Evolutionary conservation across 2,113 vertebrate species (phyloP), one percentile per base, ranked within the genome.

Genomic region (Zapus hudsonius): DNA sequence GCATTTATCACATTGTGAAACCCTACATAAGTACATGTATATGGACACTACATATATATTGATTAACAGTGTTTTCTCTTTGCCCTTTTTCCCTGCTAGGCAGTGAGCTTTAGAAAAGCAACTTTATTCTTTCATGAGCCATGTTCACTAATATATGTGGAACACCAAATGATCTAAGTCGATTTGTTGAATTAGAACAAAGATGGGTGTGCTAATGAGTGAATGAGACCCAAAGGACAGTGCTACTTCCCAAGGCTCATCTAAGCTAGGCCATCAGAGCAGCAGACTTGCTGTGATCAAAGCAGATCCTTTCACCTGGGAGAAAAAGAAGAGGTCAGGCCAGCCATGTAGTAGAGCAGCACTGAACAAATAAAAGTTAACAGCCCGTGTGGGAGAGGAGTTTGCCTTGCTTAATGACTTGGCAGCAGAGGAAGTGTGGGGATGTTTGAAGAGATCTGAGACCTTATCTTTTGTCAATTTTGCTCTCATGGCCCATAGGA

Each of bases 351-450:
- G 84, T 95, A 96, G 81, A 95, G 69, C 91, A 96, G 69, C 47
- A 29, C 78, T 76, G 84, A 85, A 95, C 92, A 94, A 94, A 96
- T 95, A 95, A 94, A 95, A 93, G 91, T 90, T 95, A 96, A 95
- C 84, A 93, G 78, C 64, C 69, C 89, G 23, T 95, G 52, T 90
- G 89, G 74, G 84, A 94, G 23, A 94, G 80, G 73, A 94, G 87
- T 91, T 95, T 95, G 89, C 84, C 86, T 94, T 88, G 87, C 82
- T 96, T 96, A 96, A 96, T 96, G 95, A 94, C 90, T 97, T 96
- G 95, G 94, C 91, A 95, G 78, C n/a, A 90, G 12, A 91, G 38
- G 64, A 85, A 95, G 84, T 38, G 6, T 63, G 72, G 42, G 87
- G 44, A 92, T 94, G 27, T 96, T 84, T 96, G 81, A 87, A 93